These are phyloP conservation scores for Microcebus jonahi DNA, from an alignment of 2,113 vertebrate genomes.

Conservation along the genomic window DNA sequence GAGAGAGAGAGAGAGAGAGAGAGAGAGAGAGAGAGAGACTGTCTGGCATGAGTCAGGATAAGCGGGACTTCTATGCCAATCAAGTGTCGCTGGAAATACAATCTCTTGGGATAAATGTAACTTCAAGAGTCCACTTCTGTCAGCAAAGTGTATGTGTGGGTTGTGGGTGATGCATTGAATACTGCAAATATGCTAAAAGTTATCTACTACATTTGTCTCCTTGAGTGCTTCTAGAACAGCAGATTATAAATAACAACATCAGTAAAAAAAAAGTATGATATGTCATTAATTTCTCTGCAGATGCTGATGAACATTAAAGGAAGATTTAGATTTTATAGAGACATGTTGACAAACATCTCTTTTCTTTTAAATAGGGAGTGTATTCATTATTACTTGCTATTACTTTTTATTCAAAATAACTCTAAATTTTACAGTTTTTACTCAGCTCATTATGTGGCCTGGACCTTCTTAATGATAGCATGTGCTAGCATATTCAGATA, in stretches of 20 bases:
- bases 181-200: neutral
- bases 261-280: neutral
- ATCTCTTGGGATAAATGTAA: neutral
- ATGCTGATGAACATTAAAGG: neutral
- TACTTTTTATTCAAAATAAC: neutral
- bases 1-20: neutral
- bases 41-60: neutral
- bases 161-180: neutral
- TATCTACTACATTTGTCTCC: neutral
- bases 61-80: neutral
- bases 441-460: neutral
- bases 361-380: neutral
- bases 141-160: neutral
- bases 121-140: neutral
- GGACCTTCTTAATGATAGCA: neutral
- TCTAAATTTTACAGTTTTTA: neutral
- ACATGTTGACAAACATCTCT: neutral
- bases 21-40: too few species aligned
- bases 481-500: neutral
- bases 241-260: neutral
- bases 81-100: neutral
- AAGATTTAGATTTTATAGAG: neutral
- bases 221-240: neutral
- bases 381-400: neutral
- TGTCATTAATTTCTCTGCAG: neutral